phyloP scores from a whole-genome alignment of 2,113 vertebrate species.

The Bucco capensis region DNA sequence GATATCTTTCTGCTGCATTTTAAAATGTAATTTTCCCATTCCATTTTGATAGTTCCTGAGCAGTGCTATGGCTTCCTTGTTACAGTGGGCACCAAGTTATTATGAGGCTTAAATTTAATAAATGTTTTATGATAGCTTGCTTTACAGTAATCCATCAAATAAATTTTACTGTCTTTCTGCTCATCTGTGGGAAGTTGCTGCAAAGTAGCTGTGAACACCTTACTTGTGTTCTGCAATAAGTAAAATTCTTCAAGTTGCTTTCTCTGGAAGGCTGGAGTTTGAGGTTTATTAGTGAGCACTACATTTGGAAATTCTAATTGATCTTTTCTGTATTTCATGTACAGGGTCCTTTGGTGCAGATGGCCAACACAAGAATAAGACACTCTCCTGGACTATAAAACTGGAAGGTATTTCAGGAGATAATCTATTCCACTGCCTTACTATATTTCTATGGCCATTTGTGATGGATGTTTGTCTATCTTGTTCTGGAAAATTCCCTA shows the following conservation, averaged over 20 bases:
- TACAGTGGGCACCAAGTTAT: conserved; percentile 18
- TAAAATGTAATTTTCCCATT: conserved; percentile 35
- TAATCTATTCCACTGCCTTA: not conserved
- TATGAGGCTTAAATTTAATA: conserved; percentile 47
- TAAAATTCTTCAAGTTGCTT: not conserved
- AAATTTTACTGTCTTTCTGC: not conserved
- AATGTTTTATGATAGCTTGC: conserved; percentile 4
- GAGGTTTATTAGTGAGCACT: not conserved
- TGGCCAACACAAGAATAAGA: not conserved
- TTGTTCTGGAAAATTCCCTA: not conserved
- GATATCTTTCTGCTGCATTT: not conserved
- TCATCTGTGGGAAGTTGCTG: not conserved
- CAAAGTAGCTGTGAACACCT: not conserved
- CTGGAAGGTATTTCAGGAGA: not conserved
- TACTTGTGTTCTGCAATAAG: not conserved
- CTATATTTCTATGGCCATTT: not conserved
- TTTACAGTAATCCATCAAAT: conserved; percentile 17
- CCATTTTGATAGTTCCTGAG: conserved; percentile 8
- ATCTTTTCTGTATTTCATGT: not conserved
- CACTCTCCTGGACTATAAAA: not conserved
- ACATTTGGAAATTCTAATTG: not conserved
- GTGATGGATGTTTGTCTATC: not conserved
- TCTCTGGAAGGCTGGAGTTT: not conserved
- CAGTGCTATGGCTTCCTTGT: not conserved
- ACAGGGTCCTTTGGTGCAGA: not conserved